Base-by-base conservation (phyloP, 1,140 invertebrate genomes). In the Heliconius hewitsoni region DNA sequence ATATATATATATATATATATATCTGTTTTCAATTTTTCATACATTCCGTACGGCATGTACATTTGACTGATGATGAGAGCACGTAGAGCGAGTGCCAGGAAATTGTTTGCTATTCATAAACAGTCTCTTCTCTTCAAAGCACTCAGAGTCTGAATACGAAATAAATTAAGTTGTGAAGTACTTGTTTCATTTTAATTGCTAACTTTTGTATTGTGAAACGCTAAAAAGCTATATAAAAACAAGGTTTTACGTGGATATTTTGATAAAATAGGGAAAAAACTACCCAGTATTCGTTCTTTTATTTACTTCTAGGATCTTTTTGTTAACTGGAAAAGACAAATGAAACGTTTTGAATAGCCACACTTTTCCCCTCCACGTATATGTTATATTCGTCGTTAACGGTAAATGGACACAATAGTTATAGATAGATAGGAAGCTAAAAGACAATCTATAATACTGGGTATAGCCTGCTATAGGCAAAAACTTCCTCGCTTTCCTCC, bases 31-130 rank as follows among this genome's bases (percentile, higher is more conserved):
- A 66, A 66, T 3, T 66, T 13, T 27, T 27, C 23, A 27, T 66
- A 27, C 23, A 66, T 66, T 66, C 27, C 23, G 8, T 27, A 13
- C 0, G 11, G 23, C 16, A 30, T 66, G 60, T 8, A 11, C 23
- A 66, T 66, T 66, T 66, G 60, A 66, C 60, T 66, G n/a, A 27
- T 66, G 60, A 66, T 66, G 27, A 66, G 27, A 66, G 60, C 60
- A 66, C 57, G 60, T 66, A 66, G n/a, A 3, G 11, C 60, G 9
- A 66, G n/a, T 66, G 60, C 11, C 23, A 66, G 60, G 23, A 66
- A 66, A 66, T 30, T 66, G 23, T 66, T 66, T 66, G 23, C 60
- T 66, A 66, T 66, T 30, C 23, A 66, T 66, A 66, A 66, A 66
- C 60, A 66, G 60, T 66, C 3, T 66, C 23, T 66, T 27, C 60